Conservation (phyloP, 35 echinoderm and acorn worm species). For the Lytechinus variegatus region DNA sequence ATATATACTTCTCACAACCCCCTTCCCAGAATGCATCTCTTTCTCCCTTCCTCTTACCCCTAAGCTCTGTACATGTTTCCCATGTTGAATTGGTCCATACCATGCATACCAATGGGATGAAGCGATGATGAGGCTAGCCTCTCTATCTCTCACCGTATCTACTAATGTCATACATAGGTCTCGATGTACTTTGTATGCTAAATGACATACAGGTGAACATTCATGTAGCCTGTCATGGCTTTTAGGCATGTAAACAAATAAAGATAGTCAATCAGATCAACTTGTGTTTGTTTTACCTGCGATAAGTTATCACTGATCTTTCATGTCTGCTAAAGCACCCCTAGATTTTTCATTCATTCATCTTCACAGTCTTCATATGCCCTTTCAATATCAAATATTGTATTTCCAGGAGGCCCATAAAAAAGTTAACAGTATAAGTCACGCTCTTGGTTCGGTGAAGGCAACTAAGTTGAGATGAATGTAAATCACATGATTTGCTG, state of each 20-base stretch:
- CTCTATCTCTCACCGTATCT: neutral
- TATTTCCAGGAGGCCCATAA: too few species aligned
- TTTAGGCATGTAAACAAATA: neutral
- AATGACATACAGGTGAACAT: neutral
- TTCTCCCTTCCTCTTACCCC: neutral
- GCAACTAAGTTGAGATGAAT: too few species aligned
- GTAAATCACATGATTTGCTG: neutral
- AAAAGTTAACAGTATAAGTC: too few species aligned
- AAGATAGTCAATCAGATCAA: neutral
- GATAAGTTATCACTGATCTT: too few species aligned
- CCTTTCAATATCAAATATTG: too few species aligned
- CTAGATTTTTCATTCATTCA: too few species aligned
- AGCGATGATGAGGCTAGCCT: neutral
- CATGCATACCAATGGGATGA: neutral
- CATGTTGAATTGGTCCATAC: constrained; percentile 18
- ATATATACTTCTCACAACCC: neutral
- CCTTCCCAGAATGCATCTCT: neutral
- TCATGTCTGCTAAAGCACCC: too few species aligned
- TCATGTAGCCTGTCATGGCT: neutral
- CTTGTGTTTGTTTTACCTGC: neutral
- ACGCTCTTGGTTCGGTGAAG: too few species aligned
- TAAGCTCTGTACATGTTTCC: neutral
- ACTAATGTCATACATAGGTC: neutral
- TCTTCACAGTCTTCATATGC: too few species aligned
- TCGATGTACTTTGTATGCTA: neutral